Percentiles rank a stretch among this genome's conserved stretches.
Evolutionary conservation across 1,140 invertebrate genomes (phyloP).

Genomic region (Atta texana): DNA sequence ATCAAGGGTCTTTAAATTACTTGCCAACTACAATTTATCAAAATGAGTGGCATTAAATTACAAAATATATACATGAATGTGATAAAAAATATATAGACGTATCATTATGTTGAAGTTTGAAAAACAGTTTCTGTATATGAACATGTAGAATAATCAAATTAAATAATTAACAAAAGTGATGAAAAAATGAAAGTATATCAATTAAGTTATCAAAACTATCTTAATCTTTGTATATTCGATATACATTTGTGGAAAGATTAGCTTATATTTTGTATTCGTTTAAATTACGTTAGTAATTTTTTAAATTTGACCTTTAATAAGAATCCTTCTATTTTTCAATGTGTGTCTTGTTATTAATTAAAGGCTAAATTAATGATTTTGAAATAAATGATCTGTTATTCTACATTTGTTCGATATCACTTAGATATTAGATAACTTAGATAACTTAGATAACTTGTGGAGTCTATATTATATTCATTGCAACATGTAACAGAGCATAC

Average conservation of each 20-base stretch:
- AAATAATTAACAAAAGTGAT: not conserved
- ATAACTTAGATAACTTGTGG: not conserved
- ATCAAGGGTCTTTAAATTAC: conserved; percentile 41
- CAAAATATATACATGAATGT: not conserved
- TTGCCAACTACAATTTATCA: not conserved
- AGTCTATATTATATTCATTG: not conserved
- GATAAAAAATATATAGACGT: not conserved
- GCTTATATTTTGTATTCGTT: not conserved
- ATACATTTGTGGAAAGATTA: not conserved
- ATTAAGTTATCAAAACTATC: not conserved
- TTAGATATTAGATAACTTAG: too few species aligned
- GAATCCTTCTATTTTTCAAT: not conserved
- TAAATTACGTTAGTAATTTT: not conserved
- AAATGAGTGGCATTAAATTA: not conserved
- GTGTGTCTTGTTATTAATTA: not conserved
- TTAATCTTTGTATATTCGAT: not conserved
- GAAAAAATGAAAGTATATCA: not conserved
- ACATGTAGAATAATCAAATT: not conserved
- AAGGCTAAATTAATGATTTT: not conserved
- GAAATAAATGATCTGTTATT: not conserved
- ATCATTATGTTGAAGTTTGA: not conserved
- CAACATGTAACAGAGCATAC: not conserved
- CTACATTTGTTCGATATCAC: not conserved
- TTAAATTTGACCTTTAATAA: not conserved
- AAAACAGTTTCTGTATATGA: not conserved